phyloP scores from a whole-genome alignment of 2,888 invertebrate species.

The Drepana falcataria region DNA sequence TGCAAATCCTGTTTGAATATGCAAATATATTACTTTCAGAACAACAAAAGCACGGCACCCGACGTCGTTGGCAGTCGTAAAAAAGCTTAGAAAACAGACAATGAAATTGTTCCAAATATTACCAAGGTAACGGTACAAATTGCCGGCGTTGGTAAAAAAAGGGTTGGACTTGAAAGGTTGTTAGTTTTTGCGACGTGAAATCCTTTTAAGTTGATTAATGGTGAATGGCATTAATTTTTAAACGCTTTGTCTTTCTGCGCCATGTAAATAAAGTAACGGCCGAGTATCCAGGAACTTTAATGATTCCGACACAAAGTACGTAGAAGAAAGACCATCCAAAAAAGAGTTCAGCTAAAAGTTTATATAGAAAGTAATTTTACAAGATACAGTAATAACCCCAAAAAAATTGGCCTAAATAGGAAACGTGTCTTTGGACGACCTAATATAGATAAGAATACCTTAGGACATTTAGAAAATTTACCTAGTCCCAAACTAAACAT shows the following conservation, averaged over 20 bases:
- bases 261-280: constrained; percentile 30
- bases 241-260: constrained; percentile 44
- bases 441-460: too few relatives aligned
- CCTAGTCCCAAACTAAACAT: too few relatives aligned
- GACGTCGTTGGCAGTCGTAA: constrained; percentile 49
- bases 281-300: constrained; percentile 21
- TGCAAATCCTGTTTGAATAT: constrained; percentile 67
- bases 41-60: constrained; percentile 51
- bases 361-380: too few relatives aligned
- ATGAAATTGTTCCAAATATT: constrained; percentile 62
- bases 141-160: constrained; percentile 48
- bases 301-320: constrained; percentile 20
- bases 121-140: constrained; percentile 49
- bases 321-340: constrained; percentile 4
- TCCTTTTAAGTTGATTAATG: constrained; percentile 69
- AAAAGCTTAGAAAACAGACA: constrained; percentile 59
- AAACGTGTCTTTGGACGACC: too few relatives aligned
- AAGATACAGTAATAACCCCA: too few relatives aligned
- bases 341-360: too few relatives aligned
- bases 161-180: constrained; percentile 52
- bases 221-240: constrained; percentile 62
- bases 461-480: too few relatives aligned
- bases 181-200: constrained; percentile 54
- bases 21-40: constrained; percentile 60
- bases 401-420: too few relatives aligned